phyloP scores from a whole-genome alignment of 2,797 vertebrate genomes.

The Sebastes flavidus region DNA sequence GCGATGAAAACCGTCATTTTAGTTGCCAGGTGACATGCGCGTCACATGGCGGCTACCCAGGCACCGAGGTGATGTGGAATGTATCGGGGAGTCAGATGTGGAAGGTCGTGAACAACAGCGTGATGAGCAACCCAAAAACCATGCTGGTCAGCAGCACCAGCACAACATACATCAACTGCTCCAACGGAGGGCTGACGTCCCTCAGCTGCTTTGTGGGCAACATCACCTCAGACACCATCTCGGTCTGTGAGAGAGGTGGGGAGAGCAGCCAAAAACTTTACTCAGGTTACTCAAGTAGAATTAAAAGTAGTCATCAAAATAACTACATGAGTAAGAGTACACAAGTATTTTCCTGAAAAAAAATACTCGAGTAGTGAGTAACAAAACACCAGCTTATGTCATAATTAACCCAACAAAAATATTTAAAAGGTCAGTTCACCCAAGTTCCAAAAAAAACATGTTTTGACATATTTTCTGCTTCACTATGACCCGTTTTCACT shows the following conservation, averaged over 20 bases:
- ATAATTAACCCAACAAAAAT: background rate
- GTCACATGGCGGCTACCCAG: constrained; percentile 49
- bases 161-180: constrained; percentile 45
- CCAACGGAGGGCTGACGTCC: fast-evolving
- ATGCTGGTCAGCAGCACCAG: constrained; percentile 30
- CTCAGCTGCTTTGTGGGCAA: constrained; percentile 48
- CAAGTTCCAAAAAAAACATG: background rate
- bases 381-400: fast-evolving
- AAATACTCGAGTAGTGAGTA: background rate
- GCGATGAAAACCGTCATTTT: fast-evolving
- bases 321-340: background rate
- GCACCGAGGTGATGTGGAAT: background rate
- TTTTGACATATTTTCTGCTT: background rate
- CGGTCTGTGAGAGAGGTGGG: constrained; percentile 45
- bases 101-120: background rate
- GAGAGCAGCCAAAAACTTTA: background rate
- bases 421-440: background rate
- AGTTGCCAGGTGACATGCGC: constrained; percentile 25
- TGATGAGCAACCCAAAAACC: background rate
- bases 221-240: background rate
- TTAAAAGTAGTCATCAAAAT: background rate
- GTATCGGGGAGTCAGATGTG: fast-evolving
- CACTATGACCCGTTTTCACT: background rate
- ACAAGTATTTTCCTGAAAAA: background rate
- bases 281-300: background rate